Percentiles rank a stretch among this genome's conserved stretches.
These are phyloP conservation scores for Coenonympha glycerion DNA, from an alignment of 2,888 invertebrate species.

Conservation along the genomic window DNA sequence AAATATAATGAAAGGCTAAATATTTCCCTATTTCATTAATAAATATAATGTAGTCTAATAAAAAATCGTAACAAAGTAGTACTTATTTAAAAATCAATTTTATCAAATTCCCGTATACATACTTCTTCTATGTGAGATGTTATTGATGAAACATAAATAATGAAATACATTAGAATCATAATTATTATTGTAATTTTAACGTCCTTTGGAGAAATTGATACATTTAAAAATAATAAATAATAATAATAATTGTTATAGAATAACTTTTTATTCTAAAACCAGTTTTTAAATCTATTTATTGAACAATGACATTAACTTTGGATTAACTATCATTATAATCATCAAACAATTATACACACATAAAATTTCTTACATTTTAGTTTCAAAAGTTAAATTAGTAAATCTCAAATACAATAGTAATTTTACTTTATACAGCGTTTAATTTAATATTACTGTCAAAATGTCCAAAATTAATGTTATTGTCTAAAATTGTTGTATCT, in stretches of 20 bases:
- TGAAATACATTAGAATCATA: constrained; percentile 7
- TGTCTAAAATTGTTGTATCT: constrained; percentile 19
- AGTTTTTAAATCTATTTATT: constrained; percentile 17
- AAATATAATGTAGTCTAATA: constrained; percentile 14
- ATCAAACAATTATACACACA: not conserved
- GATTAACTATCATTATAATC: not conserved
- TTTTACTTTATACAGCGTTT: too few relatives aligned
- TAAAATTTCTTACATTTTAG: too few relatives aligned
- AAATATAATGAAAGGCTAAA: constrained; percentile 23
- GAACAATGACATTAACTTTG: not conserved
- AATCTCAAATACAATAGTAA: too few relatives aligned
- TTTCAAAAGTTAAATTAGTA: too few relatives aligned
- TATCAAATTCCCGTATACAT: constrained; percentile 24
- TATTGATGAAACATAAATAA: constrained; percentile 10
- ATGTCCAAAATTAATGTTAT: not conserved
- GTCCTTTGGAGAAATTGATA: constrained; percentile 21
- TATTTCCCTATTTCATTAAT: constrained; percentile 16
- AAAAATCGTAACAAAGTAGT: constrained; percentile 6
- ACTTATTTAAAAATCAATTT: constrained; percentile 15
- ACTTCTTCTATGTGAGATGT: constrained; percentile 7
- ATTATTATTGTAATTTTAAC: not conserved
- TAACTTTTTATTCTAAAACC: constrained; percentile 17
- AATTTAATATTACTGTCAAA: too few relatives aligned
- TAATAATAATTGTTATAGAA: constrained; percentile 22
- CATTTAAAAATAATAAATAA: too few relatives aligned